Percentiles rank a stretch among this genome's conserved stretches.
Conservation (phyloP, 92 coral and sea anemone species). For the Phenganax stokvisi region DNA sequence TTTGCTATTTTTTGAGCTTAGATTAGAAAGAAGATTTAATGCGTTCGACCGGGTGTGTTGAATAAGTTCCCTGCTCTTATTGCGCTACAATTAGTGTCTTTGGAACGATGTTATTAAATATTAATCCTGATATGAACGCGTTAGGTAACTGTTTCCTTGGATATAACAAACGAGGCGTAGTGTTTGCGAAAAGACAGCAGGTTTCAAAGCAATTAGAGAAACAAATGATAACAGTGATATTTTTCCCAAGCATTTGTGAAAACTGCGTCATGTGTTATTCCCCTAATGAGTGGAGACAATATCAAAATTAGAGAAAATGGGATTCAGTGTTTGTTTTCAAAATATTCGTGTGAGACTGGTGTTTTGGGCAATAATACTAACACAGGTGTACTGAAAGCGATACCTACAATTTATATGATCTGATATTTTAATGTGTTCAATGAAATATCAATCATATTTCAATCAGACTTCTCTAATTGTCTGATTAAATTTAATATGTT, state of each 20-base stretch:
- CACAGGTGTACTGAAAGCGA: constrained; percentile 2
- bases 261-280: not conserved
- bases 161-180: not conserved
- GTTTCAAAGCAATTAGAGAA: not conserved
- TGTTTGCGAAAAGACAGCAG: not conserved
- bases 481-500: no score
- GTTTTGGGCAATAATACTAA: not conserved
- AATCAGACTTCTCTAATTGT: no score
- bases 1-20: no score
- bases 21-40: no score
- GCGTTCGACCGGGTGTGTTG: no score
- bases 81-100: not conserved
- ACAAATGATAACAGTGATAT: not conserved
- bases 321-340: constrained; percentile 10
- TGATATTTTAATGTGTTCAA: not conserved
- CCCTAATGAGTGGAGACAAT: not conserved
- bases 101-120: not conserved
- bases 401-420: not conserved
- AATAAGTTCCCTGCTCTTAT: not conserved
- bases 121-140: constrained; percentile 9
- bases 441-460: no score
- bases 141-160: constrained; percentile 21
- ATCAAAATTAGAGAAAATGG: not conserved
- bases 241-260: not conserved
- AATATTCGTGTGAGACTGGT: not conserved